A percentile compares a stretch with the other conserved stretches of the same genome.
phyloP scores from a whole-genome alignment of 2,113 vertebrate species.

The Bostrychus sinensis region DNA sequence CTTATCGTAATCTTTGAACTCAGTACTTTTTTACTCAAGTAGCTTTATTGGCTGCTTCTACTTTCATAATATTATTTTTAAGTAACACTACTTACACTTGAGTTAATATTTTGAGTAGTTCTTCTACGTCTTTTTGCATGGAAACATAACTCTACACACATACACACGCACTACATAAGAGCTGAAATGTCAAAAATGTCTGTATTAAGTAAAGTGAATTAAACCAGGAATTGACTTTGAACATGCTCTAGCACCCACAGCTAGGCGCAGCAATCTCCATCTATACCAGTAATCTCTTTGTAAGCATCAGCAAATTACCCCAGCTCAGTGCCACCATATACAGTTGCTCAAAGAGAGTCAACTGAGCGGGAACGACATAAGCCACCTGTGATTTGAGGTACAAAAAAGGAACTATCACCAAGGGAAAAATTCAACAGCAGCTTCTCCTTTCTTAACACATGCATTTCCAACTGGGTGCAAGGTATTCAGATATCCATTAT shows the following conservation, averaged over 20 bases:
- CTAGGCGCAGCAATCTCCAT: conserved; percentile 10
- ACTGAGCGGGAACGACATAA: conserved; percentile 33
- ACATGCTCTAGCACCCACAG: conserved; percentile 29
- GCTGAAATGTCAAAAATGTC: conserved; percentile 36
- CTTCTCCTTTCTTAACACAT: conserved; percentile 52
- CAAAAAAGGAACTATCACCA: conserved; percentile 50
- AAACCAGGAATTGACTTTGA: background rate
- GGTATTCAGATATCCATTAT: conserved; percentile 74
- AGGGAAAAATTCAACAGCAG: conserved; percentile 47
- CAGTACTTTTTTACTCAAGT: too few relatives aligned
- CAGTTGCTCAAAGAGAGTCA: conserved; percentile 37
- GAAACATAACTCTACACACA: too few relatives aligned
- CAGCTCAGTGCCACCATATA: conserved; percentile 35
- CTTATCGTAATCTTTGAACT: too few relatives aligned
- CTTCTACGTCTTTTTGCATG: too few relatives aligned
- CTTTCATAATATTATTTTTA: too few relatives aligned
- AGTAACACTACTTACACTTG: too few relatives aligned
- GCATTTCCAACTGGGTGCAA: conserved; percentile 42
- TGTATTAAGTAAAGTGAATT: conserved; percentile 18
- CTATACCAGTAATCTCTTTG: conserved; percentile 29
- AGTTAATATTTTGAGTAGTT: too few relatives aligned
- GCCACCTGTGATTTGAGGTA: conserved; percentile 54
- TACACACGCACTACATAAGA: too few relatives aligned
- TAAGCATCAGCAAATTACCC: conserved; percentile 33
- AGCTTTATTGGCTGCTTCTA: too few relatives aligned